Evolutionary conservation across 2,888 invertebrate species (phyloP).

Genomic region (Saturnia pavonia): DNA sequence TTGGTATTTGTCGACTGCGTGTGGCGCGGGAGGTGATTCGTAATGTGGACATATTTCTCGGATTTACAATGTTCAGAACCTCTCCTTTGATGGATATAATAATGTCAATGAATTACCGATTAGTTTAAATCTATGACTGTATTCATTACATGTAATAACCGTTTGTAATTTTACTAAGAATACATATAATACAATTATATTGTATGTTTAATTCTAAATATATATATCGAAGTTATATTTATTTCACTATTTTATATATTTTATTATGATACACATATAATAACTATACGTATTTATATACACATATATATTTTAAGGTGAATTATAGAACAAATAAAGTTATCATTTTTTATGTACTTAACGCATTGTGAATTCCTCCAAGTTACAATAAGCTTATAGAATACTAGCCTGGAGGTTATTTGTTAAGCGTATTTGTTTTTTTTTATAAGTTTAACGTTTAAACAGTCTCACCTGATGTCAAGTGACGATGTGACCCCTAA

Average conservation of each 20-base stretch:
- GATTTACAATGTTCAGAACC: slow-evolving; percentile 2
- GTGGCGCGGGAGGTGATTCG: not conserved
- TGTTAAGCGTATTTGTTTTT: too few species aligned
- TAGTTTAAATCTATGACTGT: slow-evolving; percentile 2
- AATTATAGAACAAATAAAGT: too few species aligned
- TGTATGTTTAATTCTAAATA: not conserved
- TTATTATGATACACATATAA: too few species aligned
- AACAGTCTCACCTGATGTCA: too few species aligned
- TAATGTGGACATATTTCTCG: slow-evolving; percentile 1
- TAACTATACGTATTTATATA: too few species aligned
- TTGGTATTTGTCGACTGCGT: slow-evolving; percentile 9
- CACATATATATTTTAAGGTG: too few species aligned
- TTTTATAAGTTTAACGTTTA: too few species aligned
- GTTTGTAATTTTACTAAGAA: slow-evolving; percentile 14
- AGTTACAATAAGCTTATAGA: too few species aligned
- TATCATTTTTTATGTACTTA: too few species aligned
- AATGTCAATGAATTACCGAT: not conserved
- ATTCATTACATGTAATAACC: not conserved
- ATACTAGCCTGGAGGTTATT: too few species aligned
- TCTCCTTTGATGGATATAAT: slow-evolving; percentile 7
- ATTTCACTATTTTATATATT: not conserved
- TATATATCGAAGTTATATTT: not conserved
- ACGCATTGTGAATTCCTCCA: too few species aligned
- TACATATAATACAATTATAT: not conserved
- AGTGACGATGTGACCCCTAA: too few species aligned